A percentile compares a stretch with the other conserved stretches of the same genome.
phyloP scores from a whole-genome alignment of 2,888 invertebrate genomes.

The Catotricha subobsoleta region DNA sequence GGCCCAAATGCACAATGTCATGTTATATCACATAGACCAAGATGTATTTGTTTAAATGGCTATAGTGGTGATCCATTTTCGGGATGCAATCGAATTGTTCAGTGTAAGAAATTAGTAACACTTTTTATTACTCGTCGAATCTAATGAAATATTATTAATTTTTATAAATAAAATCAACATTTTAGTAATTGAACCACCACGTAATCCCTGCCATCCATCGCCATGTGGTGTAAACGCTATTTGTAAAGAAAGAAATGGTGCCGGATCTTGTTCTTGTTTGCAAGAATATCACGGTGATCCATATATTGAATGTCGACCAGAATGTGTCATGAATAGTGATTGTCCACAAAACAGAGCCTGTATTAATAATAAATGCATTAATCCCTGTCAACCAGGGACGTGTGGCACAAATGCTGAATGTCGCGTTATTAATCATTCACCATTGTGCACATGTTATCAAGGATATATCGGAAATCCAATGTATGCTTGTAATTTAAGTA shows the following conservation, averaged over 20 bases:
- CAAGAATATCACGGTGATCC: conserved; percentile 47
- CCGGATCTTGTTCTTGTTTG: conserved; percentile 44
- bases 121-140: not conserved
- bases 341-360: conserved; percentile 45
- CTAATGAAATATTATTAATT: not conserved
- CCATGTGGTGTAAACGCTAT: conserved; percentile 50
- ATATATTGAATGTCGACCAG: conserved; percentile 45
- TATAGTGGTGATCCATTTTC: conserved; percentile 44
- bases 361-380: conserved; percentile 56
- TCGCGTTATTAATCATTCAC: conserved; percentile 46
- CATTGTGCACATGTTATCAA: conserved; percentile 41
- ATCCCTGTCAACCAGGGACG: conserved; percentile 69
- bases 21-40: conserved; percentile 34
- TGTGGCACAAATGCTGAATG: conserved; percentile 67
- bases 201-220: conserved; percentile 41
- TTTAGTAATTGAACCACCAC: conserved; percentile 19
- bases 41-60: conserved; percentile 34
- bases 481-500: conserved; percentile 27
- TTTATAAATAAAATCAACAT: not conserved
- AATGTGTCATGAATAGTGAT: conserved; percentile 47
- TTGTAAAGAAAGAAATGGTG: conserved; percentile 43
- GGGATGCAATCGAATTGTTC: conserved; percentile 30
- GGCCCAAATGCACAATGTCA: conserved; percentile 47
- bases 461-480: conserved; percentile 44
- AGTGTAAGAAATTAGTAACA: conserved; percentile 28